phyloP scores from a whole-genome alignment of 2,888 invertebrate genomes.

The Campopleginae sp. region DNA sequence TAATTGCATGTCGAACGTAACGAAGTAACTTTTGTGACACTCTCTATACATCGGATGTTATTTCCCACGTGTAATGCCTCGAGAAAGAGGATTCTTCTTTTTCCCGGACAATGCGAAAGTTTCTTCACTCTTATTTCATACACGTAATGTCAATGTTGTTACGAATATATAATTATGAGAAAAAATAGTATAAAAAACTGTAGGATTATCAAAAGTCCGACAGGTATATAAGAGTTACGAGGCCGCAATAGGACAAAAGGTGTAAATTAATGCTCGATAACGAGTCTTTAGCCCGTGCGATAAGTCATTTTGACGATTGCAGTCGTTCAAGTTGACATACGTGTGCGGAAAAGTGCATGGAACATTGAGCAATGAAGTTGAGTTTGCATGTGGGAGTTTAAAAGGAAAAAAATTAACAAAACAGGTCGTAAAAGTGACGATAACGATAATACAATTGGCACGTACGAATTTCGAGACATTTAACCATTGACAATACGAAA shows the following conservation, averaged over 20 bases:
- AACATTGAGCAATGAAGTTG: not conserved
- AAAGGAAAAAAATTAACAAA: conserved; percentile 18
- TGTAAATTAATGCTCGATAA: conserved; percentile 13
- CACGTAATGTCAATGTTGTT: not conserved
- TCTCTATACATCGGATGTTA: not conserved
- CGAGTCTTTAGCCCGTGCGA: conserved; percentile 18
- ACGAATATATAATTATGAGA: not conserved
- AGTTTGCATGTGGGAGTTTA: not conserved
- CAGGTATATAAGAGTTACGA: not conserved
- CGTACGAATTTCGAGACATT: not conserved
- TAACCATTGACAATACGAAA: not conserved
- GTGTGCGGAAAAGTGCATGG: not conserved
- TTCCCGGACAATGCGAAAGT: conserved; percentile 20
- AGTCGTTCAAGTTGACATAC: conserved; percentile 13
- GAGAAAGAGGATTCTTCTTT: conserved; percentile 32
- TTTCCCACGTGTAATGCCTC: not conserved
- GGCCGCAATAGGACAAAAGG: not conserved
- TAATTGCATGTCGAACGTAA: not conserved
- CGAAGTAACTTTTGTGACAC: not conserved
- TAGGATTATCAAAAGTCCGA: not conserved
- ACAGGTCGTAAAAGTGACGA: conserved; percentile 7
- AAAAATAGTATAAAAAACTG: not conserved
- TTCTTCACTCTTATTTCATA: not conserved
- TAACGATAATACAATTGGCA: conserved; percentile 18
- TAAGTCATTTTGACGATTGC: conserved; percentile 9